A percentile compares a stretch with the other conserved stretches of the same genome.
Conservation (phyloP, 2,888 invertebrate species). For the Dryobotodes eremita region DNA sequence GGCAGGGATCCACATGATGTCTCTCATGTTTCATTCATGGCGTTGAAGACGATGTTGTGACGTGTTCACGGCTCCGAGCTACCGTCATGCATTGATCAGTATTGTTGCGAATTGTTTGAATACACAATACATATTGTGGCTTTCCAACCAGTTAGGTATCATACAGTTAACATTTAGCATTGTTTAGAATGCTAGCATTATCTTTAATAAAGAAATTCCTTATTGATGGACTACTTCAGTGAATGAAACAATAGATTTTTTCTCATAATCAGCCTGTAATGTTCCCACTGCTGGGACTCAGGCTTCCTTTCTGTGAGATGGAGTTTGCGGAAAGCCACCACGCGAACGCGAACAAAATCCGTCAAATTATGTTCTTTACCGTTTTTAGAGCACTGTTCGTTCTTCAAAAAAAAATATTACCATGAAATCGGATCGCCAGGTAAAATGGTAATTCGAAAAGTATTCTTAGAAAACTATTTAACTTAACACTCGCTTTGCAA, state of each 20-base stretch:
- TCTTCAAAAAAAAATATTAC: slow-evolving; percentile 29
- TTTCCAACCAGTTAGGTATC: slow-evolving; percentile 45
- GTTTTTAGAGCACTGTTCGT: neutral
- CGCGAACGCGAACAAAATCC: neutral
- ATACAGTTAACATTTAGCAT: slow-evolving; percentile 34
- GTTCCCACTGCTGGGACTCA: no score
- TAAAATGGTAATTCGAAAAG: slow-evolving; percentile 39
- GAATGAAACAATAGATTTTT: neutral
- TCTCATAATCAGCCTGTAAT: neutral
- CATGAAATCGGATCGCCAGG: slow-evolving; percentile 25
- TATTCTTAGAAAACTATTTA: slow-evolving; percentile 63
- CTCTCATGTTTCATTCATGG: slow-evolving; percentile 86
- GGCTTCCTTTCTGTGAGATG: neutral
- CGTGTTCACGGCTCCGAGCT: slow-evolving; percentile 77
- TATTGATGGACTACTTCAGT: slow-evolving; percentile 17
- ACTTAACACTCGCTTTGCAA: slow-evolving; percentile 57
- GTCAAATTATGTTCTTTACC: no score
- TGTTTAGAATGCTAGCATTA: slow-evolving; percentile 40
- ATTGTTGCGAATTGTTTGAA: slow-evolving; percentile 71
- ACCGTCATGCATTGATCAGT: slow-evolving; percentile 83
- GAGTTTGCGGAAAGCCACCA: neutral
- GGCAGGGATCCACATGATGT: slow-evolving; percentile 77
- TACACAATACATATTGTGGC: slow-evolving; percentile 75
- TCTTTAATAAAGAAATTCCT: slow-evolving; percentile 38
- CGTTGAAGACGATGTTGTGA: slow-evolving; percentile 81